phyloP scores from a whole-genome alignment of 2,888 invertebrate species.

The Nemotelus pantherinus region DNA sequence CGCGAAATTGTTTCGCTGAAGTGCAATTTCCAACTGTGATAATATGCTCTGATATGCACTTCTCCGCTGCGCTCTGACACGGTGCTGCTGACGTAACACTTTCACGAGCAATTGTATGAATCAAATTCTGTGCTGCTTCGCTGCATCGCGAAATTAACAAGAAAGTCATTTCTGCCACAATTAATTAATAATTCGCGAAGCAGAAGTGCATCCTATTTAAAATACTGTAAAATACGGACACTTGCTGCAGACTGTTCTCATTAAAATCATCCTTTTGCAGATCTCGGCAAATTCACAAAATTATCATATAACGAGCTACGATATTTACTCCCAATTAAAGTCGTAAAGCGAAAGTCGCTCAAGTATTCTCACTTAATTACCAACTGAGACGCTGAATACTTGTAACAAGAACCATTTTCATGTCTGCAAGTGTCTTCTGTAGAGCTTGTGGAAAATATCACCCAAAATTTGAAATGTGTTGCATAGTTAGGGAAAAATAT shows the following conservation, averaged over 20 bases:
- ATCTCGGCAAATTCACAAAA: conserved; percentile 8
- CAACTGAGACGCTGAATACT: too few species aligned
- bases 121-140: neutral
- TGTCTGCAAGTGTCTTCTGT: too few species aligned
- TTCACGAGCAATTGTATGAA: neutral
- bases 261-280: conserved; percentile 18
- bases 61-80: neutral
- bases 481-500: too few species aligned
- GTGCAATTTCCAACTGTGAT: conserved; percentile 19
- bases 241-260: neutral
- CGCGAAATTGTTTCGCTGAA: conserved; percentile 1
- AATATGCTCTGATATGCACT: conserved; percentile 34
- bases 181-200: conserved; percentile 11
- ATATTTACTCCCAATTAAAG: conserved; percentile 33
- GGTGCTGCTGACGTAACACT: conserved; percentile 13
- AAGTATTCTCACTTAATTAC: conserved; percentile 7
- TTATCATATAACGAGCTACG: conserved; percentile 23
- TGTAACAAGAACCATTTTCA: too few species aligned
- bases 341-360: neutral
- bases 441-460: too few species aligned
- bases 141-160: neutral
- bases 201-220: neutral
- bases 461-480: too few species aligned
- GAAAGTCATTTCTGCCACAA: conserved; percentile 8
- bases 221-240: neutral